Evolutionary conservation across 2,113 vertebrate genomes (phyloP).

Genomic region (Mirza zaza): DNA sequence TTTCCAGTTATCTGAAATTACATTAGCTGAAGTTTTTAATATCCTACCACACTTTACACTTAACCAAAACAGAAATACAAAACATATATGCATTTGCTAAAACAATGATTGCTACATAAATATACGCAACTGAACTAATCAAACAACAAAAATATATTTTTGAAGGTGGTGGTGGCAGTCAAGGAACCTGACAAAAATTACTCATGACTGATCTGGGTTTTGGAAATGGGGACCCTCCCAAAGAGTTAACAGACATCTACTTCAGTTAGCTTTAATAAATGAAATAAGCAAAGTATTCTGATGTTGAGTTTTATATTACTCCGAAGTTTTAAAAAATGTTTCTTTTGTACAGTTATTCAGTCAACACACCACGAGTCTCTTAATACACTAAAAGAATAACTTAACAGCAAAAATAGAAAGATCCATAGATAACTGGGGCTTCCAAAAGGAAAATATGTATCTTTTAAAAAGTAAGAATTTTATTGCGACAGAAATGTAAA

Average conservation of each 20-base stretch:
- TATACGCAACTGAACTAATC: background rate
- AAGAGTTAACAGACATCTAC: background rate
- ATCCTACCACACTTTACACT: background rate
- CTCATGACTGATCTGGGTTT: background rate
- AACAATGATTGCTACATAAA: background rate
- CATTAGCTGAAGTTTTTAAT: background rate
- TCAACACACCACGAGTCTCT: background rate
- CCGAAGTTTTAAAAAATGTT: background rate
- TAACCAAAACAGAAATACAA: background rate
- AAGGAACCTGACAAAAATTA: background rate
- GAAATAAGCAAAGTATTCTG: background rate
- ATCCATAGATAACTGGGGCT: background rate
- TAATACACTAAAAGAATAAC: background rate
- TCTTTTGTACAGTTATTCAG: background rate
- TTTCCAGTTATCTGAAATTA: background rate
- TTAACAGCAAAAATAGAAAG: background rate
- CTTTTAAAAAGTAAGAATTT: background rate
- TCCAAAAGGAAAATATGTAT: background rate
- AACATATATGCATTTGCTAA: background rate
- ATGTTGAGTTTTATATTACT: background rate
- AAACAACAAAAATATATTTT: background rate
- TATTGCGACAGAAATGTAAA: background rate
- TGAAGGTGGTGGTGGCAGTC: background rate
- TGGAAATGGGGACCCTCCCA: background rate
- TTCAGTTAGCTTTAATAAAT: background rate